Percentiles rank a stretch among this genome's conserved stretches.
phyloP scores from a whole-genome alignment of 1,140 invertebrate genomes.

The Campoletis sonorensis region DNA sequence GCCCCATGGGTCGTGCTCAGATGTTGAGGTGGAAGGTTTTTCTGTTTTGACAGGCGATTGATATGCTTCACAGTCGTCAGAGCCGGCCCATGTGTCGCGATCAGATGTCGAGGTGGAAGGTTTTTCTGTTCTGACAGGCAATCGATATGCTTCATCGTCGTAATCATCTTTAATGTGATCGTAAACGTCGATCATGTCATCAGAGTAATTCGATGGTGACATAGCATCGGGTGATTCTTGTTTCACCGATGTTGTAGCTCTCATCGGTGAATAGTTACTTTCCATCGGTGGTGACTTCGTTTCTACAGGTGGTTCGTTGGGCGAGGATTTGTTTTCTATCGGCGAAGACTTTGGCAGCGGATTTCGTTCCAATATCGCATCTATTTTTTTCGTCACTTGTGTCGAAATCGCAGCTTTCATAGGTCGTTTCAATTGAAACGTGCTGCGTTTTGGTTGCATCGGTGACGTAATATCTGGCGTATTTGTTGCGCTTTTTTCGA shows the following conservation, averaged over 20 bases:
- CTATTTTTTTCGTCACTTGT: constrained; percentile 42
- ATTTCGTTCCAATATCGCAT: constrained; percentile 37
- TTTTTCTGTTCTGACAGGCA: background rate
- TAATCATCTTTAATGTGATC: background rate
- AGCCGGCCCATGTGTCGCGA: too few relatives aligned
- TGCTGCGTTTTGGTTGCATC: constrained; percentile 19
- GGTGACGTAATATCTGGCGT: constrained; percentile 11
- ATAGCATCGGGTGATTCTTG: background rate
- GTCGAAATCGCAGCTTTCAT: constrained; percentile 36
- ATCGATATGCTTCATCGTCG: background rate
- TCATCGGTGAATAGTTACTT: background rate
- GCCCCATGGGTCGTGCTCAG: background rate
- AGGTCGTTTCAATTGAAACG: constrained; percentile 44
- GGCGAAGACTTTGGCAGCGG: constrained; percentile 18
- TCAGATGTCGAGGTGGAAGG: background rate
- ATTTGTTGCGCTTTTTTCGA: background rate
- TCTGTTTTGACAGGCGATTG: background rate
- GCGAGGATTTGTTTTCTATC: background rate
- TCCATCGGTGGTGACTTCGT: background rate
- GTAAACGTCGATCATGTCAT: background rate
- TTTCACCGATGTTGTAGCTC: background rate
- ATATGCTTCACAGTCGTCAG: background rate
- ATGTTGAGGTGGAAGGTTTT: background rate
- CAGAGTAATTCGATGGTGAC: background rate
- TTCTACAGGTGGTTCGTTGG: background rate